Evolutionary conservation across 2,797 vertebrate species (phyloP).

Genomic region (Cichlasoma orientale): DNA sequence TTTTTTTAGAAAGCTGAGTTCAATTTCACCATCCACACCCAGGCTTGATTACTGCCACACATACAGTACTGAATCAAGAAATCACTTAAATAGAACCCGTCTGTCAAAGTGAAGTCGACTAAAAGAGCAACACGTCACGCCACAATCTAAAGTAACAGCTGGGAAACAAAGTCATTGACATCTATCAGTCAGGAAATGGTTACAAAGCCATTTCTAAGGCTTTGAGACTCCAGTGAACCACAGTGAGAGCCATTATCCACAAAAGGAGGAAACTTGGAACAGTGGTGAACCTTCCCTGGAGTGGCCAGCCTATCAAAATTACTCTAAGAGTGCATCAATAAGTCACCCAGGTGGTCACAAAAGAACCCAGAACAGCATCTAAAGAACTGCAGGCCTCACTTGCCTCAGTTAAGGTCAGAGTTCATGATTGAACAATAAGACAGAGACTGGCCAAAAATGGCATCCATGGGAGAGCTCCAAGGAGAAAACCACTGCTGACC

Average conservation of each 20-base stretch:
- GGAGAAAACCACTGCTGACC: not conserved
- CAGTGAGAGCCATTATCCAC: too few species aligned
- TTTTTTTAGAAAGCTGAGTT: not conserved
- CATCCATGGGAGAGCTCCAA: not conserved
- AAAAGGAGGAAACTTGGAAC: not conserved
- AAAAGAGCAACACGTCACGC: not conserved
- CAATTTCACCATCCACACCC: not conserved
- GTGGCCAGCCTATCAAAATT: not conserved
- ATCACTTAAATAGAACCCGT: not conserved
- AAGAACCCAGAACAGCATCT: too few species aligned
- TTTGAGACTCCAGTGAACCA: too few species aligned
- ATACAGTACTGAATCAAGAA: not conserved
- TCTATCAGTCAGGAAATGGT: too few species aligned
- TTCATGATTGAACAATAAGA: too few species aligned
- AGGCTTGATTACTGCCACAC: not conserved
- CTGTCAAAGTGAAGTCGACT: too few species aligned
- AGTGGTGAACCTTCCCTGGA: not conserved
- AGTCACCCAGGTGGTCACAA: too few species aligned
- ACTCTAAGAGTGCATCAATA: not conserved
- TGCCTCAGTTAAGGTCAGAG: too few species aligned
- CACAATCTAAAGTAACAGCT: not conserved
- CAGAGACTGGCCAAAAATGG: too few species aligned
- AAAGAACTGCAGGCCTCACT: too few species aligned
- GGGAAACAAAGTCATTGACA: too few species aligned
- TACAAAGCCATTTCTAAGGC: too few species aligned